Evolutionary conservation across 2,888 invertebrate genomes (phyloP).

Genomic region (Rhaphigaster nebulosa): DNA sequence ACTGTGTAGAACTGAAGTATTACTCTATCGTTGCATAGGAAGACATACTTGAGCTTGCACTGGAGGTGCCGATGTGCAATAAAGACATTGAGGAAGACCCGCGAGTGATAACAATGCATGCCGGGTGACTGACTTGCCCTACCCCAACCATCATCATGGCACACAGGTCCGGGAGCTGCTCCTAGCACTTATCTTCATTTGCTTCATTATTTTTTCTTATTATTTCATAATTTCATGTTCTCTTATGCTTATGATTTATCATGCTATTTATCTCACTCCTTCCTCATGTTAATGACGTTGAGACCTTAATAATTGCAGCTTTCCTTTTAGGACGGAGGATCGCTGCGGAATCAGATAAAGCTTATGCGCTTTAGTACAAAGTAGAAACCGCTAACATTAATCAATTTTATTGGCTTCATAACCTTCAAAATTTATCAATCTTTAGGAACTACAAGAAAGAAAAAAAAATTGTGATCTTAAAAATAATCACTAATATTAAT

Average conservation of each 20-base stretch:
- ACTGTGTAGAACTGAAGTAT: background rate
- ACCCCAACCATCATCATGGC: background rate
- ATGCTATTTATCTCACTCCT: background rate
- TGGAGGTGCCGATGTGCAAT: background rate
- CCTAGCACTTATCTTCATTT: background rate
- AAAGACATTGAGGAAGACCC: slow-evolving; percentile 15
- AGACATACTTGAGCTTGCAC: background rate
- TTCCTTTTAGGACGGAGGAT: background rate
- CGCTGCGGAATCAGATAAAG: background rate
- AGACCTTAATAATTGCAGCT: background rate
- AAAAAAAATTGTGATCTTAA: no score
- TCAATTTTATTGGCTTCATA: background rate
- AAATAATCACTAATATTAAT: no score
- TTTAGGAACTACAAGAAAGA: no score
- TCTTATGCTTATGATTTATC: background rate
- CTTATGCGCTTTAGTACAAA: background rate
- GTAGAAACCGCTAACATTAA: no score
- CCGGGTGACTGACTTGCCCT: slow-evolving; percentile 52
- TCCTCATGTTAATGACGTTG: background rate
- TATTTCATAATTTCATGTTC: background rate
- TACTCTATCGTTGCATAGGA: background rate
- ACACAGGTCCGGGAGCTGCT: background rate
- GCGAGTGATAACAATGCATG: slow-evolving; percentile 30
- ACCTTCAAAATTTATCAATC: background rate
- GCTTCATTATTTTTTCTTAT: background rate